Evolutionary conservation across 2,113 vertebrate genomes (phyloP).

Genomic region (Phoenicopterus ruber): DNA sequence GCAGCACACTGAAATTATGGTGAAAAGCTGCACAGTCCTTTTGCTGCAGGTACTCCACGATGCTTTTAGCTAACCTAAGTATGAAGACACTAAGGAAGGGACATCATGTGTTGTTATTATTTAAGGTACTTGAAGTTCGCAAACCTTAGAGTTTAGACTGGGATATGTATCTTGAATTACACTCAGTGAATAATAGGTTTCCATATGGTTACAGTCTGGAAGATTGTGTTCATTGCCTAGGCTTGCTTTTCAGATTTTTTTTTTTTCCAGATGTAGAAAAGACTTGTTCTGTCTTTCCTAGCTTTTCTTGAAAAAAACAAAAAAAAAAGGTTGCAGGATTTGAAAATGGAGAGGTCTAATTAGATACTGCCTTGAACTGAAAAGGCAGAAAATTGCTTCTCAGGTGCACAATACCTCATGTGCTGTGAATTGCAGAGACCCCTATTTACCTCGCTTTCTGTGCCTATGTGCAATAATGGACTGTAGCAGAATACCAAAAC

Average conservation of each 20-base stretch:
- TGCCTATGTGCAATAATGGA: not conserved
- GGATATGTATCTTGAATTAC: conserved; percentile 14
- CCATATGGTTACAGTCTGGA: conserved; percentile 33
- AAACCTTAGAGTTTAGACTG: not conserved
- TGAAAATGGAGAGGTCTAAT: conserved; percentile 6
- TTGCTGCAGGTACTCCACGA: conserved; percentile 30
- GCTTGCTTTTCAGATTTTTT: not conserved
- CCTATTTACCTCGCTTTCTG: not conserved
- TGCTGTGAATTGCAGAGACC: not conserved
- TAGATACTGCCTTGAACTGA: not conserved
- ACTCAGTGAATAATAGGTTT: conserved; percentile 28
- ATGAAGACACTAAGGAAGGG: not conserved
- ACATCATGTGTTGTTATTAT: not conserved
- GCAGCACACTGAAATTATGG: conserved; percentile 68
- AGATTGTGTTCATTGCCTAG: conserved; percentile 16
- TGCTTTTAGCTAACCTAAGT: not conserved
- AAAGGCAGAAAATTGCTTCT: conserved; percentile 3
- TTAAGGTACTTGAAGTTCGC: not conserved
- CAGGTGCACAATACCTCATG: not conserved
- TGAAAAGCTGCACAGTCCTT: conserved; percentile 58
- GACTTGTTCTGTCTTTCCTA: not conserved
- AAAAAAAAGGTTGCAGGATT: not conserved
- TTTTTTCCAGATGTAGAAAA: not conserved
- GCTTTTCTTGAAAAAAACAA: not conserved
- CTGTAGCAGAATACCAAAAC: conserved; percentile 38